phyloP scores from a whole-genome alignment of 2,888 invertebrate species.

The Oligia fasciuncula region DNA sequence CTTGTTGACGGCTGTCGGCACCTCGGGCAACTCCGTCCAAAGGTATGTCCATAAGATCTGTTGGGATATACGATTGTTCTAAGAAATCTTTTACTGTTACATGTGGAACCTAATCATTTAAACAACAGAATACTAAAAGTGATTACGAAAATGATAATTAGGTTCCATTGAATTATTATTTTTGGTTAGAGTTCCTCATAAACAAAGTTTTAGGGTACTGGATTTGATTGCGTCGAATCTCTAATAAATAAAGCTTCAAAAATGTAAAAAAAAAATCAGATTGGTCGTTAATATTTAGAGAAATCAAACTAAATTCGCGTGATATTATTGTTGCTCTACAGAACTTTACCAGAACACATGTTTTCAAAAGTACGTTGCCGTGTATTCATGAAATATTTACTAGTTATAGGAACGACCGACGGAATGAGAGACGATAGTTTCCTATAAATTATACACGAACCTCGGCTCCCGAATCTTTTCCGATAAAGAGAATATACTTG shows the following conservation, averaged over 20 bases:
- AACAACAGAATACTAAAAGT: neutral
- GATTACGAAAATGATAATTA: neutral
- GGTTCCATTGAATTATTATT: neutral
- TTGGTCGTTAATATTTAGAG: neutral
- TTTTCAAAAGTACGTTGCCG: slow-evolving; percentile 16
- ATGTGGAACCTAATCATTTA: neutral
- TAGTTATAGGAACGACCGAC: slow-evolving; percentile 18
- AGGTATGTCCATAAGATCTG: slow-evolving; percentile 94
- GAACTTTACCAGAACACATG: slow-evolving; percentile 7
- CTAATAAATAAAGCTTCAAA: neutral
- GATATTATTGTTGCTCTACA: slow-evolving; percentile 10
- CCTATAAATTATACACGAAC: slow-evolving; percentile 51
- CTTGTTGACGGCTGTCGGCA: slow-evolving; percentile 92
- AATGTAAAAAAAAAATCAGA: neutral
- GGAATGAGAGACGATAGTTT: slow-evolving; percentile 13
- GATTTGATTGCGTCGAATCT: neutral
- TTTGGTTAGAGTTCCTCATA: neutral
- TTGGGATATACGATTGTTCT: neutral
- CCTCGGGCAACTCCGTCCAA: slow-evolving; percentile 93
- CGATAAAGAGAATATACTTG: neutral
- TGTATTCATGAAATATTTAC: slow-evolving; percentile 58
- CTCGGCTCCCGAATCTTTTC: slow-evolving; percentile 11
- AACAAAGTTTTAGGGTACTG: neutral
- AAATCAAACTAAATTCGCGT: neutral
- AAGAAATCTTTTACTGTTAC: neutral